Percentiles rank a stretch among this genome's conserved stretches.
Conservation (phyloP, 2,113 vertebrate species). For the Microtus montanus region DNA sequence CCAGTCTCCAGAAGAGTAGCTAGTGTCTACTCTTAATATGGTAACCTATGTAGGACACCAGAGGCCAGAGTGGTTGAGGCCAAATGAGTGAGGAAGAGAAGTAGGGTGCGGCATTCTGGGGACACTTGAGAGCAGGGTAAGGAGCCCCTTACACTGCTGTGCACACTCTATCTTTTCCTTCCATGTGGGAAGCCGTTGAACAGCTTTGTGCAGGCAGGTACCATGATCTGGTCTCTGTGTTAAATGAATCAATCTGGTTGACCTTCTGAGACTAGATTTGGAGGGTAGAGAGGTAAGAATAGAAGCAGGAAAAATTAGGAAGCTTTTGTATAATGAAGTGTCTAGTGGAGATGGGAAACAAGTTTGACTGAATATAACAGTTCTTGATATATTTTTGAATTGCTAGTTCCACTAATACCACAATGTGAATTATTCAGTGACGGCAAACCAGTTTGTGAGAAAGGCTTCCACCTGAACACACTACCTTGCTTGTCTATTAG, state of each 20-base stretch:
- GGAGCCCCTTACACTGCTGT: not conserved
- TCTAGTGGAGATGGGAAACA: not conserved
- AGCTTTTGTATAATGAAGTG: not conserved
- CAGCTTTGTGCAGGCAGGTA: not conserved
- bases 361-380: not conserved
- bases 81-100: not conserved
- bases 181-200: not conserved
- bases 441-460: not conserved
- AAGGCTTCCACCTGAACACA: not conserved
- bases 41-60: not conserved
- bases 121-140: not conserved
- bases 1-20: not conserved
- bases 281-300: not conserved
- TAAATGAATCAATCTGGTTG: not conserved
- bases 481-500: not conserved
- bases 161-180: not conserved
- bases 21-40: not conserved
- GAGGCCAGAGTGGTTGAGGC: not conserved
- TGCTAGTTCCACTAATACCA: not conserved
- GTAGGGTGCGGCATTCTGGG: not conserved
- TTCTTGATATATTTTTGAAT: not conserved
- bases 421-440: not conserved
- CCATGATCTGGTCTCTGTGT: not conserved
- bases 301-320: conserved; percentile 6
- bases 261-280: conserved; percentile 9